Evolutionary conservation across 2,888 invertebrate genomes (phyloP).

Genomic region (Melikaiella ostensackeni): DNA sequence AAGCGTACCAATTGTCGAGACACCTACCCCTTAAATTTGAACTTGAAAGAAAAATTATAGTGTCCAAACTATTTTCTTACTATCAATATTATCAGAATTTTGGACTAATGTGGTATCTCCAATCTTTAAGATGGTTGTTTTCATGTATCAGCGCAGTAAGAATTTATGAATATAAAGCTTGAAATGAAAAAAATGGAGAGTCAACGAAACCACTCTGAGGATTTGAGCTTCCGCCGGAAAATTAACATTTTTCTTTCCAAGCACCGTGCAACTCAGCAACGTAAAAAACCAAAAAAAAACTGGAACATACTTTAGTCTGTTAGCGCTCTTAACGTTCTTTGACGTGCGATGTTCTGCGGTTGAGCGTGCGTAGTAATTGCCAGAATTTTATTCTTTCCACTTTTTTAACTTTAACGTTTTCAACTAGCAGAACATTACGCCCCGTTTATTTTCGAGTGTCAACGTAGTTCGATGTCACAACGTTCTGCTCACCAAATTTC

Average conservation of each 20-base stretch:
- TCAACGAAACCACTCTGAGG: background rate
- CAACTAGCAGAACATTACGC: conserved; percentile 9
- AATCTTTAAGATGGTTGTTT: no score
- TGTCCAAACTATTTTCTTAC: no score
- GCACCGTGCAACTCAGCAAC: conserved; percentile 48
- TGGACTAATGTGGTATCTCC: no score
- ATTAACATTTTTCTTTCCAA: conserved; percentile 54
- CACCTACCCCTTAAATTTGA: no score
- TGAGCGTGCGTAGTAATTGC: conserved; percentile 11
- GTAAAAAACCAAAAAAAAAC: conserved; percentile 54
- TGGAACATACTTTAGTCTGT: conserved; percentile 27
- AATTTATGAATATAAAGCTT: background rate
- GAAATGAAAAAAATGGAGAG: background rate
- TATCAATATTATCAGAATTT: no score
- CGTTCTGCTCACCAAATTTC: conserved; percentile 37
- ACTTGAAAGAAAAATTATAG: no score
- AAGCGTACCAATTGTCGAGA: no score
- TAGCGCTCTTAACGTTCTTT: conserved; percentile 15
- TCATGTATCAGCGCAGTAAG: no score
- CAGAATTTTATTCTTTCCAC: background rate
- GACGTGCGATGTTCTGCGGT: conserved; percentile 15
- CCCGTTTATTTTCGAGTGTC: conserved; percentile 21
- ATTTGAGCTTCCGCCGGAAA: conserved; percentile 45
- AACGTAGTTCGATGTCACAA: conserved; percentile 17
- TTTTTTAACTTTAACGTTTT: conserved; percentile 13